Evolutionary conservation across 2,888 invertebrate genomes (phyloP).

Genomic region (Mellilla xanthometata): DNA sequence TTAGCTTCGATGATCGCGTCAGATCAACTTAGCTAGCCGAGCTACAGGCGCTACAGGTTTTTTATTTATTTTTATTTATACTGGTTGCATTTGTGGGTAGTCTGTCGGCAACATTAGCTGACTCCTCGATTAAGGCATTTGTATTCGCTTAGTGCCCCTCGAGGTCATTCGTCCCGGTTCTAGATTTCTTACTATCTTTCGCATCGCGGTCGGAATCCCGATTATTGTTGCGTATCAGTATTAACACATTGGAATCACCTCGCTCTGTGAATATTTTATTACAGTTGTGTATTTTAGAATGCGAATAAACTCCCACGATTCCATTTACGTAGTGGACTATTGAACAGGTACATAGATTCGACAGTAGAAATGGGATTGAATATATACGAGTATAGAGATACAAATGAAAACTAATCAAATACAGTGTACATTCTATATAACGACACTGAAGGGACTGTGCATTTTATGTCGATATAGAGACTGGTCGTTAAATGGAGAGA

Average conservation of each 20-base stretch:
- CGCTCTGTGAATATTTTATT: conserved; percentile 50
- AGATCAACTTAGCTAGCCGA: no score
- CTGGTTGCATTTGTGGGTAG: conserved; percentile 42
- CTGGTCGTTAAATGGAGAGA: no score
- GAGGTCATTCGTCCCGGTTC: conserved; percentile 81
- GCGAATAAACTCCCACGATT: background rate
- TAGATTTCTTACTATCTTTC: conserved; percentile 64
- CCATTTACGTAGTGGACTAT: background rate
- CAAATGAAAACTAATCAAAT: no score
- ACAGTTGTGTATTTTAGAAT: conserved; percentile 15
- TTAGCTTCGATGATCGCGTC: no score
- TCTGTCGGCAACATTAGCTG: conserved; percentile 47
- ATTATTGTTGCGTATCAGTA: conserved; percentile 65
- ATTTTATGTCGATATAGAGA: no score
- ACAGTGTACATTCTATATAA: no score
- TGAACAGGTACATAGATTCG: background rate
- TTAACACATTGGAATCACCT: conserved; percentile 66
- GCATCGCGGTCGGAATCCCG: conserved; percentile 54
- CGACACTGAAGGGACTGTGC: no score
- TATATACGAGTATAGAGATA: no score
- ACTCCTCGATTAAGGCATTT: conserved; percentile 57
- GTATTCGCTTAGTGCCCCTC: conserved; percentile 67
- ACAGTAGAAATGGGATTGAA: no score
- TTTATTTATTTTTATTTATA: no score
- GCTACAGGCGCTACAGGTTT: no score